Base-by-base conservation (phyloP, 2,113 vertebrate species). In the Puffinus mauretanicus region DNA sequence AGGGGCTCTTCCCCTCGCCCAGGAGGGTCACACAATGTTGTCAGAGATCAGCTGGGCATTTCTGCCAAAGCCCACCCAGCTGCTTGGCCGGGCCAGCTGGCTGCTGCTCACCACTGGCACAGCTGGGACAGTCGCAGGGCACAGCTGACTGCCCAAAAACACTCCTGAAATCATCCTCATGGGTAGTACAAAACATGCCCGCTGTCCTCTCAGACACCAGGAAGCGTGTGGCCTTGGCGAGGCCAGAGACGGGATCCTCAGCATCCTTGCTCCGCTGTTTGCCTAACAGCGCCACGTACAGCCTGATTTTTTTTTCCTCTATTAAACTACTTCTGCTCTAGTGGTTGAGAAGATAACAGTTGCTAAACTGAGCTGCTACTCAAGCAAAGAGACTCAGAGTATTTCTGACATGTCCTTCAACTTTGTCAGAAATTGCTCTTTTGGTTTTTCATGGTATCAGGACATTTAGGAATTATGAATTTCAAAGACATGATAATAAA, bases 81-180 rank as follows among this genome's bases (percentile, higher is more conserved):
- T 51, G 77, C 71, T 80, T 13, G 1, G 49, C 66, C 0, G 0
- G 70, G 80, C 32, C 51, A 57, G 60, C 51, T 34, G 46, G 80
- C 73, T 75, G 75, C 79, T 65, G 79, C 55, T 70, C 71, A 86
- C 79, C 60, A 7, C 79, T 88, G 60, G 79, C 82, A 90, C 66
- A 76, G 82, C 91, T 73, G 81, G 87, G 49, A 46, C 81, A 91
- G 82, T 70, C 16, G 1, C 0, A 0, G n/a, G 79, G 62, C 79
- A 94, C 2, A 3, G 66, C 89, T 88, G 61, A 8, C 32, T 62
- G 67, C 77, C 91, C 86, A n/a, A 83, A 92, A 83, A 2, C 34
- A n/a, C 60, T 36, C 0, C 0, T 65, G 64, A 81, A 83, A 52
- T 65, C 21, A 7, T 52, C 60, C 51, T 73, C 49, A 18, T 0